Conservation (phyloP, 2,113 vertebrate species). For the Nipponia nippon region DNA sequence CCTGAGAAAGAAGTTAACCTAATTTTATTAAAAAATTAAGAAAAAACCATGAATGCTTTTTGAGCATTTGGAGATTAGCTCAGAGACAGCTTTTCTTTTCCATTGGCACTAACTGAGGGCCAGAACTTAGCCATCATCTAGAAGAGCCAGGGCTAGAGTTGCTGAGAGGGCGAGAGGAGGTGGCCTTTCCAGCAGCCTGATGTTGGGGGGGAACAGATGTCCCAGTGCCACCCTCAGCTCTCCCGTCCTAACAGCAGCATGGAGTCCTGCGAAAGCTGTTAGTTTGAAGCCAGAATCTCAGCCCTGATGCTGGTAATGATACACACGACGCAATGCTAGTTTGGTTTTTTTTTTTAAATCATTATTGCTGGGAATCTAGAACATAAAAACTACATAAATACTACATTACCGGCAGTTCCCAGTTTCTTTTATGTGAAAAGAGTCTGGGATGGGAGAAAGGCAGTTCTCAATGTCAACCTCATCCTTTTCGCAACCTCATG, state of each 20-base stretch:
- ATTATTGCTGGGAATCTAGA: background rate
- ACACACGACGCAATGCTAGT: background rate
- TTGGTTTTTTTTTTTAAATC: background rate
- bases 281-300: background rate
- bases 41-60: background rate
- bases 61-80: background rate
- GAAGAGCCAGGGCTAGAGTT: background rate
- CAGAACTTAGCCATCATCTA: background rate
- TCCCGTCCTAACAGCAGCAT: background rate
- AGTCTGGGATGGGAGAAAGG: background rate
- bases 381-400: background rate
- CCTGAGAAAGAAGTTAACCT: background rate
- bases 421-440: background rate
- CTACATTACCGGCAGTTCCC: background rate
- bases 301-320: background rate
- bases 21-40: background rate
- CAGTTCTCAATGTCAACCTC: background rate
- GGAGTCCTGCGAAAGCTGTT: background rate
- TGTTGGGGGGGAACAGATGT: background rate
- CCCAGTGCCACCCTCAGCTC: background rate
- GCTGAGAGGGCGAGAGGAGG: background rate
- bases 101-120: fast-evolving
- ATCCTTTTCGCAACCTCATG: background rate
- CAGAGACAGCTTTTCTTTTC: background rate
- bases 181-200: background rate